Conservation (phyloP, 2,797 vertebrate species). For the Parambassis ranga region DNA sequence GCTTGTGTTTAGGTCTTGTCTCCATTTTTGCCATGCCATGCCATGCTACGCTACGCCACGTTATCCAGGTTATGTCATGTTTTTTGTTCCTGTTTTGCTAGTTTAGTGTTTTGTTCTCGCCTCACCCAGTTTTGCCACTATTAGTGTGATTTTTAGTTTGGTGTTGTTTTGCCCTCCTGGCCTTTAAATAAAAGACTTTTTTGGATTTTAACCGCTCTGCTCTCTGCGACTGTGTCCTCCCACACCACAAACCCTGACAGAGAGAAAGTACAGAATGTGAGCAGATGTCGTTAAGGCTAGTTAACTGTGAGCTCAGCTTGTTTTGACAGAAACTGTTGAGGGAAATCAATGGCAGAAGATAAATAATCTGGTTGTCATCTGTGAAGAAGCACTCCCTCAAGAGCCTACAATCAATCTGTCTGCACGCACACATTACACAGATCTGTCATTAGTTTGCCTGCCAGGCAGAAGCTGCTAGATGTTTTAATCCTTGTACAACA, state of each 20-base stretch:
- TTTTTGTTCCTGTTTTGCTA: too few species aligned
- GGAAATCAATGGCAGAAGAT: constrained; percentile 54
- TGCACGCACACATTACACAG: constrained; percentile 19
- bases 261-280: not conserved
- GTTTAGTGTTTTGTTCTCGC: too few species aligned
- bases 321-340: constrained; percentile 35
- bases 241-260: not conserved
- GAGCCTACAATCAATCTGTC: constrained; percentile 55
- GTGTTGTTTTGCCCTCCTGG: too few species aligned
- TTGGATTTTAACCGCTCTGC: too few species aligned
- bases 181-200: too few species aligned
- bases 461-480: constrained; percentile 29
- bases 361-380: constrained; percentile 41
- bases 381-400: constrained; percentile 41
- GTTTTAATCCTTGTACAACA: constrained; percentile 28
- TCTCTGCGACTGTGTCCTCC: too few species aligned
- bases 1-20: too few species aligned
- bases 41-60: too few species aligned
- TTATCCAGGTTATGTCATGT: too few species aligned
- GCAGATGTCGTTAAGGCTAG: not conserved
- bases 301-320: constrained; percentile 46
- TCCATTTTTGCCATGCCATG: too few species aligned
- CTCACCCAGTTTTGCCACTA: too few species aligned
- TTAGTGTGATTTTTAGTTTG: too few species aligned
- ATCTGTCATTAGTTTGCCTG: constrained; percentile 44